Percentiles rank a stretch among this genome's conserved stretches.
Conservation (phyloP, 2,888 invertebrate species). For the Alentia gelatinosa region DNA sequence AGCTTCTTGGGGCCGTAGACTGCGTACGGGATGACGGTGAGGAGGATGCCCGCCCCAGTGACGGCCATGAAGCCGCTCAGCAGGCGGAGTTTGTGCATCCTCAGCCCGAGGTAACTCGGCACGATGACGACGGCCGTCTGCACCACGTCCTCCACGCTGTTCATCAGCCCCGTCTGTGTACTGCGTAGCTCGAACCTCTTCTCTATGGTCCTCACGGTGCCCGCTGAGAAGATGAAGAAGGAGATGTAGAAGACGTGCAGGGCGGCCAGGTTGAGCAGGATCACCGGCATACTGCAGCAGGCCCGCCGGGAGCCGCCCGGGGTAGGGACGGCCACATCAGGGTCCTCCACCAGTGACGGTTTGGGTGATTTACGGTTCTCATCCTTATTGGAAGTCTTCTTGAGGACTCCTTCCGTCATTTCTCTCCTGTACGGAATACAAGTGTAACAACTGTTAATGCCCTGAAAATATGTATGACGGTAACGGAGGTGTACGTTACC, state of each 20-base stretch:
- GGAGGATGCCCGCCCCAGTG: background rate
- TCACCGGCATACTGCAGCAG: background rate
- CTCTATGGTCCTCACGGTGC: slow-evolving; percentile 64
- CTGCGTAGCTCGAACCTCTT: slow-evolving; percentile 63
- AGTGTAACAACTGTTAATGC: no score
- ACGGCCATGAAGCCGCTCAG: slow-evolving; percentile 42
- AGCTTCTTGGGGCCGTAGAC: background rate
- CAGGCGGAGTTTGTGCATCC: slow-evolving; percentile 62
- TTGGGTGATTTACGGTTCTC: no score
- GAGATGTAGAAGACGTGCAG: slow-evolving; percentile 29
- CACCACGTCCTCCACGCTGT: slow-evolving; percentile 62
- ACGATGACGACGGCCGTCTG: slow-evolving; percentile 63
- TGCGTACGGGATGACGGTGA: background rate
- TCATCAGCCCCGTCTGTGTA: slow-evolving; percentile 62
- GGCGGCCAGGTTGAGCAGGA: background rate
- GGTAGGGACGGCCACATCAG: no score
- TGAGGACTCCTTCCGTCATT: no score
- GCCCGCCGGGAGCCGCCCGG: no score
- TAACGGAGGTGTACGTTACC: no score
- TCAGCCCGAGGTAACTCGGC: slow-evolving; percentile 63
- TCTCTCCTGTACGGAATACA: no score
- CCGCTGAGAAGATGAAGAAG: slow-evolving; percentile 33
- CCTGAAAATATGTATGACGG: no score
- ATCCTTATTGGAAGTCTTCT: no score
- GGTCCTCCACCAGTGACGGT: no score